A percentile compares a stretch with the other conserved stretches of the same genome.
phyloP scores from a whole-genome alignment of 2,797 vertebrate species.

The Leptodactylus fallax region DNA sequence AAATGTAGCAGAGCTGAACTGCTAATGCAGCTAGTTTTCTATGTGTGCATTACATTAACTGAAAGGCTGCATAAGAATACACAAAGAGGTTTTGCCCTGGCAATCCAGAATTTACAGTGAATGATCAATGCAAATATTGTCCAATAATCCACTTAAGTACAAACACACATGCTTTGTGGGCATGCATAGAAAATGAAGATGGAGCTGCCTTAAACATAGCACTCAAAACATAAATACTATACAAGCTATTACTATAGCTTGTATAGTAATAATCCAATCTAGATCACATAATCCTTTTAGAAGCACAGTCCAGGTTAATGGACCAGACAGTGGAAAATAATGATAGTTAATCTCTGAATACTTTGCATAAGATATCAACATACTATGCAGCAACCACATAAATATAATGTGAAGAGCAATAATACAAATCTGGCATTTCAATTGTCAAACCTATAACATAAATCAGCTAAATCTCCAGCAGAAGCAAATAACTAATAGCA shows the following conservation, averaged over 20 bases:
- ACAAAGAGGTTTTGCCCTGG: not conserved
- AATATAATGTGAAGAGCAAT: not conserved
- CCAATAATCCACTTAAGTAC: conserved; percentile 3
- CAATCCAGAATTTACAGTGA: not conserved
- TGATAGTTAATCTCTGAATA: not conserved
- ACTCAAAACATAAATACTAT: not conserved
- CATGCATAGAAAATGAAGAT: not conserved
- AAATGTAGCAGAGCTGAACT: not conserved
- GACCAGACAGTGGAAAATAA: not conserved
- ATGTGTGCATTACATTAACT: not conserved
- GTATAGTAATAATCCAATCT: not conserved
- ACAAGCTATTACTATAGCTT: too few species aligned
- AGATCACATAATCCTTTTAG: not conserved
- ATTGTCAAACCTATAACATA: not conserved
- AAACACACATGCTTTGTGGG: not conserved
- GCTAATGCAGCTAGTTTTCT: not conserved
- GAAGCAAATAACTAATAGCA: not conserved
- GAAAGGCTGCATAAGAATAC: not conserved
- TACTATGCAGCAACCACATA: not conserved
- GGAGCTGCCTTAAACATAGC: not conserved
- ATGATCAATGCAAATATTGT: conserved; percentile 26
- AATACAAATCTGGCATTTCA: not conserved
- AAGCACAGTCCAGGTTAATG: conserved; percentile 1
- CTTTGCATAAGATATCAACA: not conserved
- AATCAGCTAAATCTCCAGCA: not conserved